A percentile compares a stretch with the other conserved stretches of the same genome.
Conservation (phyloP, 2,888 invertebrate species). For the Eutolmus rufibarbis region DNA sequence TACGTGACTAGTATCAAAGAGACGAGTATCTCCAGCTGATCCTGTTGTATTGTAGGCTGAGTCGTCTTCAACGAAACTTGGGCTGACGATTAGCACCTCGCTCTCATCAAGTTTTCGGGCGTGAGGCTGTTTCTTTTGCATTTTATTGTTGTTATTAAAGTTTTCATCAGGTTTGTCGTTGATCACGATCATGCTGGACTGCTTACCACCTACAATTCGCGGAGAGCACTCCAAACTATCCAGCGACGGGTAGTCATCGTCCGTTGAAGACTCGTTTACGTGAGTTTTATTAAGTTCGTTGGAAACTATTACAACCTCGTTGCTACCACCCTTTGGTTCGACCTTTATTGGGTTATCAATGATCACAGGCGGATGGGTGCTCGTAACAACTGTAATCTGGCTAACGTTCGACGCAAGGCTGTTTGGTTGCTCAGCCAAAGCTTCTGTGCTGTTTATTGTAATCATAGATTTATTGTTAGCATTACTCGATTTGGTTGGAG, state of each 20-base stretch:
- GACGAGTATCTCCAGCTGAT: slow-evolving; percentile 53
- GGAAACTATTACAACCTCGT: slow-evolving; percentile 82
- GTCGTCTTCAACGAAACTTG: slow-evolving; percentile 71
- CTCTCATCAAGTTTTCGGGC: slow-evolving; percentile 83
- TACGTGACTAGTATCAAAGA: slow-evolving; percentile 84
- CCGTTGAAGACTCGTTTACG: slow-evolving; percentile 74
- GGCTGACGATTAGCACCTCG: slow-evolving; percentile 82
- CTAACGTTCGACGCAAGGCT: slow-evolving; percentile 76
- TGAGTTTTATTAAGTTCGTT: slow-evolving; percentile 77
- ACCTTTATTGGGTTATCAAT: slow-evolving; percentile 67
- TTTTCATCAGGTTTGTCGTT: slow-evolving; percentile 57
- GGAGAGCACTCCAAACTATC: slow-evolving; percentile 74
- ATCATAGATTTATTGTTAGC: slow-evolving; percentile 51
- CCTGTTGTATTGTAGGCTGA: slow-evolving; percentile 66
- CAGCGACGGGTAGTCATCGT: slow-evolving; percentile 78
- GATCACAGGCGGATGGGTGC: slow-evolving; percentile 79
- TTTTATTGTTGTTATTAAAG: slow-evolving; percentile 36
- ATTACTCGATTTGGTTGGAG: slow-evolving; percentile 40
- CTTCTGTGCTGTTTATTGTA: slow-evolving; percentile 56
- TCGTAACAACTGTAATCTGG: slow-evolving; percentile 83
- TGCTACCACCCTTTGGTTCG: slow-evolving; percentile 53
- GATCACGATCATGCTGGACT: slow-evolving; percentile 59
- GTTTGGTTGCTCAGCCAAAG: slow-evolving; percentile 70
- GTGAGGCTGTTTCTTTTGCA: slow-evolving; percentile 50
- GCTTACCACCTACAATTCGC: slow-evolving; percentile 50